These are phyloP conservation scores for Lithobius niger DNA, from an alignment of 1,140 invertebrate genomes.

Conservation along the genomic window DNA sequence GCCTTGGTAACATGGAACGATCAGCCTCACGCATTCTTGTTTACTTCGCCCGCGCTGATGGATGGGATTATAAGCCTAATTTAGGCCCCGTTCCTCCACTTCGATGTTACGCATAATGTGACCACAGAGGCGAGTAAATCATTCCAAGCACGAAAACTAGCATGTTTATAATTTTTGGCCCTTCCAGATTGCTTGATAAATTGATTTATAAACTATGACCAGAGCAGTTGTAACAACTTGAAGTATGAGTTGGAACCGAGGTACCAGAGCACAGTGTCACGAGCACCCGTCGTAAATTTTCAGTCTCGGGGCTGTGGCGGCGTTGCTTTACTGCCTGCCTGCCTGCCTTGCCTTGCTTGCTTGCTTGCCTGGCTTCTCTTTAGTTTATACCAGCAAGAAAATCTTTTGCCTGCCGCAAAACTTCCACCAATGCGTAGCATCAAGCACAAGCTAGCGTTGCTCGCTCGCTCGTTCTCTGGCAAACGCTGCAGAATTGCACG, in stretches of 20 bases:
- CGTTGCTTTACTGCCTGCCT: no score
- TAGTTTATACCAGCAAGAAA: no score
- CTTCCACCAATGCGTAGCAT: no score
- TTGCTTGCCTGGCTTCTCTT: no score
- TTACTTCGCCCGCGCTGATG: conserved; percentile 1
- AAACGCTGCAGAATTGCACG: no score
- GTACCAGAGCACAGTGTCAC: not conserved
- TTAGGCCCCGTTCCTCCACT: conserved; percentile 6
- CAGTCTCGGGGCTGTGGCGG: no score
- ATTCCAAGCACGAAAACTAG: conserved; percentile 5
- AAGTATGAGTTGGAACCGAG: conserved; percentile 2
- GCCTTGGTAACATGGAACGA: not conserved
- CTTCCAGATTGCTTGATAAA: conserved; percentile 10
- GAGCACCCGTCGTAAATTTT: not conserved
- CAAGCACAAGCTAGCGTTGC: no score
- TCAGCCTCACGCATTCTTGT: conserved; percentile 1
- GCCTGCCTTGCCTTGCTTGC: no score
- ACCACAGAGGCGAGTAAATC: conserved; percentile 10
- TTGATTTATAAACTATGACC: conserved; percentile 4
- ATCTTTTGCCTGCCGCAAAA: no score
- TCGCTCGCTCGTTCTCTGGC: no score
- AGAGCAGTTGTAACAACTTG: conserved; percentile 1
- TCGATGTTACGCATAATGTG: conserved; percentile 9
- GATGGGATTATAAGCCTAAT: conserved; percentile 9
- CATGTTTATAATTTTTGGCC: conserved; percentile 10